Conservation (phyloP, 1,140 invertebrate species). For the Orchestia grillus region DNA sequence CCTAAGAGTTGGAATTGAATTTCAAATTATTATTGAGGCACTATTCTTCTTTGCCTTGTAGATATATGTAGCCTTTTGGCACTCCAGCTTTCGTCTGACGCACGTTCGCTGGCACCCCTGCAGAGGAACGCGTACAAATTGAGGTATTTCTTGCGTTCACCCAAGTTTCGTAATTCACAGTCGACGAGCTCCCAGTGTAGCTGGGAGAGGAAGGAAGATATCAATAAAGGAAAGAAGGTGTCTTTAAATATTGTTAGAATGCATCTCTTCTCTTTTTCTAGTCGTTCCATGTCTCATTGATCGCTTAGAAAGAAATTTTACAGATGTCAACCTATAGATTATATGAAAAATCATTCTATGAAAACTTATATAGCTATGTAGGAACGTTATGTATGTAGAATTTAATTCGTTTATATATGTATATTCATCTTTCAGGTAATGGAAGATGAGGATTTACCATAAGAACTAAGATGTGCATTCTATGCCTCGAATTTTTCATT, state of each 20-base stretch:
- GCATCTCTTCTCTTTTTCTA: background rate
- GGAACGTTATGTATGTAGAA: background rate
- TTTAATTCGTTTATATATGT: background rate
- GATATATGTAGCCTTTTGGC: background rate
- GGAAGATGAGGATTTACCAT: background rate
- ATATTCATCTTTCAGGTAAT: background rate
- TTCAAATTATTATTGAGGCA: background rate
- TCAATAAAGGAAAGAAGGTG: background rate
- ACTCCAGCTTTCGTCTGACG: background rate
- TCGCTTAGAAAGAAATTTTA: background rate
- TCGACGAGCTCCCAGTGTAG: background rate
- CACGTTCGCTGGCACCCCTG: background rate
- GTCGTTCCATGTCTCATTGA: slow-evolving; percentile 7
- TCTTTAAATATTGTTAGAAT: background rate
- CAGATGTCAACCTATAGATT: background rate
- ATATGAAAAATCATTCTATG: background rate
- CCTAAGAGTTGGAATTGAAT: background rate
- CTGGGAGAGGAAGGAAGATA: background rate
- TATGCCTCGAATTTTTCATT: background rate
- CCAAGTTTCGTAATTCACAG: background rate
- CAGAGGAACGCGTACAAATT: background rate
- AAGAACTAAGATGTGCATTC: background rate
- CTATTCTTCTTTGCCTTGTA: background rate
- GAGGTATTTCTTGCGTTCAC: background rate
- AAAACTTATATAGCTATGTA: background rate